Base-by-base conservation (phyloP, 2,888 invertebrate genomes). In the Ectobius pallidus region DNA sequence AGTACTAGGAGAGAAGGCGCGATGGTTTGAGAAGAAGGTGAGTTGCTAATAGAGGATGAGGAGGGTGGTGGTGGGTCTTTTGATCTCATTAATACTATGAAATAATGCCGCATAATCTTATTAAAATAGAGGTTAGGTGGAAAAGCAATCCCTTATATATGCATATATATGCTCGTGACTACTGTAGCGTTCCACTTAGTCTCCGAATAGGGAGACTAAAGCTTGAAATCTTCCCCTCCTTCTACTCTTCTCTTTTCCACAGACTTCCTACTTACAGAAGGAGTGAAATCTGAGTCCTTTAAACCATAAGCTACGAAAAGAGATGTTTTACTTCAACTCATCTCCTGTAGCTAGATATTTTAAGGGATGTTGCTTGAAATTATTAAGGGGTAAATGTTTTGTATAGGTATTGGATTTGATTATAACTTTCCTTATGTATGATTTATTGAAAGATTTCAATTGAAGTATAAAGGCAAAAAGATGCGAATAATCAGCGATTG, bases 81-180 rank as follows among this genome's bases (percentile, higher is more conserved):
- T 89, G 89, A 89, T 89, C 89, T 89, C 87, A 89, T 89, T 89
- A 89, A 89, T 89, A 86, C 88, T 87, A 87, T 88, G 88, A 89
- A 89, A 89, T 89, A 89, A 89, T 89, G 88, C 89, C 87, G 87
- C 86, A 87, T 89, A 89, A 89, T 89, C 89, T 89, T 88, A 90
- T 90, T 89, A 89, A 87, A 88, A 87, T 87, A 88, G 87, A 89
- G 88, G 89, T 89, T 89, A 89, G 87, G 86, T 65, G 65, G 65
- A 65, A n/a, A 65, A 65, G 65, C 65, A 65, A 65, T 65, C 65
- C 65, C 58, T 58, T 58, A 58, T 58, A 30, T 52, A 52, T 46
- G 46, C 20, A 46, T 52, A 52, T 55, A 27, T 58, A 30, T 58
- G 58, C 25, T 30, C 30, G n/a, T 58, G 58, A 25, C 58, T 58